Base-by-base conservation (phyloP, 2,797 vertebrate species). In the Anguilla marmorata region DNA sequence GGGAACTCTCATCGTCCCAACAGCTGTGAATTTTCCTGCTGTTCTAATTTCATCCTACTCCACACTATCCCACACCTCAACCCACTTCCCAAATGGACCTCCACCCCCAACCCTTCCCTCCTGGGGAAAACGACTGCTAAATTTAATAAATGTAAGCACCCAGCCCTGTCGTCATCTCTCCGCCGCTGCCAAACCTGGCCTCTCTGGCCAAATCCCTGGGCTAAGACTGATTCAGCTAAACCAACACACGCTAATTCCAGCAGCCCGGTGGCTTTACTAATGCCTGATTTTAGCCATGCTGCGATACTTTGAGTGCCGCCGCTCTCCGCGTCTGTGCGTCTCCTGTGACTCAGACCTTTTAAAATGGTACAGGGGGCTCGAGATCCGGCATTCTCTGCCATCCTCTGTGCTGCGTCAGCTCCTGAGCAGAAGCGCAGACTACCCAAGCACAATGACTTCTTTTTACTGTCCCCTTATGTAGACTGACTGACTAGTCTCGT, bases 191-290 rank as follows among this genome's bases (percentile, higher is more conserved):
- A 96, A 95, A 94, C 95, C 94, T 95, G 94, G 93, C 90, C 91
- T 58, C 48, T 60, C 33, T 27, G 16, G 91, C 5, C 90, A 87
- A 91, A 89, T 92, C 90, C 92, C 89, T 0, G 16, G 89, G 90
- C 93, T 91, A 91, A 88, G 16, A 89, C 88, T 92, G 94, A 95
- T 94, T 96, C 95, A 94, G 89, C 93, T 93, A 95, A 95, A 95
- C 90, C 93, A 94, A 94, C 93, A 94, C 86, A 92, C 88, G 90
- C 90, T 94, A 90, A 94, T 94, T 96, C 94, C 92, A 92, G 90
- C 86, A 52, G 60, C 30, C 69, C 30, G 63, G 30, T 85, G 16
- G 86, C 90, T 94, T 94, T 94, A 94, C 93, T 93, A 94, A 92
- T 93, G 91, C 93, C 93, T 92, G 90, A 79, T 90, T 91, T 89